Conservation (phyloP, 53 echinoderm and acorn worm species). For the Arbacia lixula region DNA sequence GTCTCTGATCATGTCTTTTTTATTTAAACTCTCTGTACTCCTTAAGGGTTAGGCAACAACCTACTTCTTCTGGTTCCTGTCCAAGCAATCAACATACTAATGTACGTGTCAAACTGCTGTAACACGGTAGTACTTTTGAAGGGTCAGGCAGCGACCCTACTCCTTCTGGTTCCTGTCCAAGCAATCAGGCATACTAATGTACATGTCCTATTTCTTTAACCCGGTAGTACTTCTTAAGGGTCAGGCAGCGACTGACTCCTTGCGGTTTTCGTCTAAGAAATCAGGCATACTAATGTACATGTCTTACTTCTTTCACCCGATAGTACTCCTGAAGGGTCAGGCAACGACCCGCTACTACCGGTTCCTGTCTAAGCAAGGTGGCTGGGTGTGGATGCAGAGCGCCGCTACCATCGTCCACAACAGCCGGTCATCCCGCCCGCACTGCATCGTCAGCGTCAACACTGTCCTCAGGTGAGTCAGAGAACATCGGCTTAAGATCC, state of each 20-base stretch:
- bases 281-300: no score
- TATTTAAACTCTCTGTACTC: slow-evolving; percentile 70
- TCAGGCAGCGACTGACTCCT: slow-evolving; percentile 88
- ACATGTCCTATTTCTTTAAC: no score
- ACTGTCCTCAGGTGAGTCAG: slow-evolving; percentile 91
- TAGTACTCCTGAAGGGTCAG: slow-evolving; percentile 96
- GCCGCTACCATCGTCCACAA: slow-evolving; percentile 99
- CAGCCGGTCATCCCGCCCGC: slow-evolving; percentile 98
- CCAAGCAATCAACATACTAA: no score
- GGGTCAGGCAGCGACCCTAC: slow-evolving; percentile 86
- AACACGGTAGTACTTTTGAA: slow-evolving; percentile 78
- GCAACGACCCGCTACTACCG: slow-evolving; percentile 97
- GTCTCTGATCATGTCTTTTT: no score
- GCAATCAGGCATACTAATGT: no score
- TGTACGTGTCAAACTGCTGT: no score
- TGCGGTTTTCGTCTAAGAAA: slow-evolving; percentile 85
- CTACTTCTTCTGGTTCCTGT: slow-evolving; percentile 83
- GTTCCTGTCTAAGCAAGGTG: slow-evolving; percentile 94
- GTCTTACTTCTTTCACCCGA: no score
- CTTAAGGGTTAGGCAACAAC: slow-evolving; percentile 91
- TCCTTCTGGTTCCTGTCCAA: slow-evolving; percentile 89
- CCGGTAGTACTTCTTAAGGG: slow-evolving; percentile 82
- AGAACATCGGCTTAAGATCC: no score
- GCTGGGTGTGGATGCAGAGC: slow-evolving; percentile 99
- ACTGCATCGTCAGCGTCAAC: slow-evolving; percentile 99